Percentiles rank a stretch among this genome's conserved stretches.
These are phyloP conservation scores for Muscina levida DNA, from an alignment of 2,888 invertebrate species.

Conservation along the genomic window DNA sequence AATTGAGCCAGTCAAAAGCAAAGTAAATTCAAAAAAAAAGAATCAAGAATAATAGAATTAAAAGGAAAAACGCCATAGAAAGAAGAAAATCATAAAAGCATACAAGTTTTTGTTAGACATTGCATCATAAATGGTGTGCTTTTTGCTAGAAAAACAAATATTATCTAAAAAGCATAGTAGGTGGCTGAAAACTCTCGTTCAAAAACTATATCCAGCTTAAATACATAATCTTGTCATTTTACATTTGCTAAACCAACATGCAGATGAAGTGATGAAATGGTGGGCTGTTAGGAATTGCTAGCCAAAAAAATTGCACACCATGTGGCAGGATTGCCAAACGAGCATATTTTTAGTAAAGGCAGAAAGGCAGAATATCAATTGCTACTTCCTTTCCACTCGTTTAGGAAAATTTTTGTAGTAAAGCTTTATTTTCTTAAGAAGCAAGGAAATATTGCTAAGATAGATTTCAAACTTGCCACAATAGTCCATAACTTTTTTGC, in stretches of 20 bases:
- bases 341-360: no score
- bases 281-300: background rate
- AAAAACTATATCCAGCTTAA: slow-evolving; percentile 46
- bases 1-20: background rate
- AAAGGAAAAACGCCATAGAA: slow-evolving; percentile 2
- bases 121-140: background rate
- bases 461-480: no score
- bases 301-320: no score
- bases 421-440: no score
- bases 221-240: slow-evolving; percentile 52
- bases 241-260: slow-evolving; percentile 60
- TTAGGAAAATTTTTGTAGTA: no score
- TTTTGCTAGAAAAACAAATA: background rate
- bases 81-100: slow-evolving; percentile 10
- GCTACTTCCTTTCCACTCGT: no score
- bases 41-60: slow-evolving; percentile 16
- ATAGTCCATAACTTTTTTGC: no score
- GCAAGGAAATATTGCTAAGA: no score
- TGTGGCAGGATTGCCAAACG: no score
- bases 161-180: no score
- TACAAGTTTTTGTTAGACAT: background rate
- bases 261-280: background rate
- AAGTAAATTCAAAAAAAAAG: background rate
- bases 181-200: no score
- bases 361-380: no score